Base-by-base conservation (phyloP, 2,797 vertebrate genomes). In the Sebastes itinus region DNA sequence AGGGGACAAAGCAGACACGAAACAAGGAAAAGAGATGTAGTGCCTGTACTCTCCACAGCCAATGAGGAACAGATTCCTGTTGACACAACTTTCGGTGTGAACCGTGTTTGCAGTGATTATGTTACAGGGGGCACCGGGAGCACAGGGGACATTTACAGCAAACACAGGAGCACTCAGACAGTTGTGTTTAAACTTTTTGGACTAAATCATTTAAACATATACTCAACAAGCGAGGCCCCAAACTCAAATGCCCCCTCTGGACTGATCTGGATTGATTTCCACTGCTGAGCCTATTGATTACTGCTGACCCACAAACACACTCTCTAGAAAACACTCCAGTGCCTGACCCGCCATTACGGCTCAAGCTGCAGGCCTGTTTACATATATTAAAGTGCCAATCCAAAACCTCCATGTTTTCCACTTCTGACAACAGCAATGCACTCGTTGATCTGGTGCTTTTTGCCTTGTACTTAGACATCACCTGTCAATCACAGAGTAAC, bases 241-340 rank as follows among this genome's bases (percentile, higher is more conserved):
- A 20, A 22, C 58, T 46, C 38, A 71, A 58, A 67, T 71, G 35
- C 38, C 65, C 67, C 65, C 78, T 78, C 67, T 74, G 73, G 75
- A 79, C 55, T 55, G 72, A 83, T 87, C 67, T 71, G 33, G 54
- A 95, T 90, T 92, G 93, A 95, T 94, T 94, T 91, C 58, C 71
- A 72, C 65, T 79, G 64, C 66, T 77, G 76, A 87, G 75, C 72
- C 76, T 82, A 92, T 94, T 92, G 89, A 95, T 93, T 88, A 81
- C 75, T 79, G 89, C 72, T 92, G 93, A 93, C 93, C 92, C 91
- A 94, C 83, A 91, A 93, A 90, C 87, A 90, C 80, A 84, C 49
- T 60, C 79, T 88, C 80, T 78, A 69, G 75, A 84, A 83, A 80
- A 61, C 63, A 72, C 71, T 70, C 13, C 67, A 72, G 75, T 69